phyloP scores from a whole-genome alignment of 2,888 invertebrate species.

The Cephus runcator region DNA sequence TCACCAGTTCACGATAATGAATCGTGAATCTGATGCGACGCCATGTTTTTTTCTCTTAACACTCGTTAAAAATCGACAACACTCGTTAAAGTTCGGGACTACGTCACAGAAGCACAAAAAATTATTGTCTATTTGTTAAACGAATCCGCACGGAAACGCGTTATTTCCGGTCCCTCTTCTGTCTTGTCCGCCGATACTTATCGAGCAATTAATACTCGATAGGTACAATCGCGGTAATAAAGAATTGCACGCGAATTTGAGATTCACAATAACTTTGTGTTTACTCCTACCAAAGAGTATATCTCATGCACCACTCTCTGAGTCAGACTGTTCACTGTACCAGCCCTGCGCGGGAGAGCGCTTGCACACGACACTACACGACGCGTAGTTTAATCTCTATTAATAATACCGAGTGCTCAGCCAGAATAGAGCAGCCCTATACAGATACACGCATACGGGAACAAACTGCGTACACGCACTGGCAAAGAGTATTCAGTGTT shows the following conservation, averaged over 20 bases:
- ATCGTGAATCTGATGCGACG: background rate
- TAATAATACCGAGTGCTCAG: conserved; percentile 54
- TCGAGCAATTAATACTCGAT: background rate
- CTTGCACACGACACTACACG: conserved; percentile 64
- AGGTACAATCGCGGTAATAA: background rate
- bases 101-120: background rate
- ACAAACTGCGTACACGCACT: background rate
- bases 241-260: background rate
- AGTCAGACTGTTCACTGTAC: conserved; percentile 47
- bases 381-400: conserved; percentile 64
- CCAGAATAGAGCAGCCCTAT: conserved; percentile 44
- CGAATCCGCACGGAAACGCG: background rate
- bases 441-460: background rate
- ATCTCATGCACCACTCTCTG: conserved; percentile 35
- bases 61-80: background rate
- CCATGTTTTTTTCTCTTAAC: background rate
- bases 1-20: background rate
- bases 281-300: background rate
- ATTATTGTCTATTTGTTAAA: background rate
- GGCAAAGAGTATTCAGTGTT: background rate
- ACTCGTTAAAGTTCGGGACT: background rate
- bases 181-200: background rate
- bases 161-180: background rate
- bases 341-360: conserved; percentile 56
- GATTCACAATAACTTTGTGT: background rate